Evolutionary conservation across 2,888 invertebrate species (phyloP).

Genomic region (Parnassius glacialis): DNA sequence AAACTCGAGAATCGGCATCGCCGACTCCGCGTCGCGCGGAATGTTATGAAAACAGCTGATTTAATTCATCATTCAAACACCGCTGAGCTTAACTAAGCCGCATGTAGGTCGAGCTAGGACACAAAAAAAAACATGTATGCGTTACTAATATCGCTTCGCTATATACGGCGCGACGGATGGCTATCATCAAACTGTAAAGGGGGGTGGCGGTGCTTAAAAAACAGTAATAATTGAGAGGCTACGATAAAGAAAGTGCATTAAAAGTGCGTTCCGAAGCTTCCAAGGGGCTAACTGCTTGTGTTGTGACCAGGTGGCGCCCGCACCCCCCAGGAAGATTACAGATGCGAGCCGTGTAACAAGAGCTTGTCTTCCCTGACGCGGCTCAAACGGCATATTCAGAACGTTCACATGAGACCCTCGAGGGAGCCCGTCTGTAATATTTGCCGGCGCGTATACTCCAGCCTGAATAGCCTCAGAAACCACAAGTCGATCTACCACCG

Average conservation of each 20-base stretch:
- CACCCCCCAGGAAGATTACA: constrained; percentile 91
- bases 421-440: constrained; percentile 95
- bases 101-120: constrained; percentile 51
- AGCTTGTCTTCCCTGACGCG: constrained; percentile 92
- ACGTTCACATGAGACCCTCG: constrained; percentile 94
- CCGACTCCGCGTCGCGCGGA: constrained; percentile 39
- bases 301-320: constrained; percentile 86
- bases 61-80: constrained; percentile 51
- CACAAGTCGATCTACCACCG: constrained; percentile 96
- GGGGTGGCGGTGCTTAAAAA: constrained; percentile 78
- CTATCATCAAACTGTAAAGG: constrained; percentile 63
- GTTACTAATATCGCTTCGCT: constrained; percentile 75
- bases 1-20: constrained; percentile 55
- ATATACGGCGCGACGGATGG: constrained; percentile 62
- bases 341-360: constrained; percentile 96
- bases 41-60: constrained; percentile 49
- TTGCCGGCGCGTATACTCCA: constrained; percentile 95
- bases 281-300: constrained; percentile 78
- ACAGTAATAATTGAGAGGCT: constrained; percentile 54
- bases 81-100: constrained; percentile 58
- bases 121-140: constrained; percentile 44
- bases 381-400: constrained; percentile 95
- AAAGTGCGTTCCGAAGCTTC: constrained; percentile 74
- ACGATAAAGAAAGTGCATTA: constrained; percentile 79
- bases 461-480: constrained; percentile 93